These are phyloP conservation scores for Gallinago jamesoni DNA, from an alignment of 2,113 vertebrate genomes.

Conservation along the genomic window DNA sequence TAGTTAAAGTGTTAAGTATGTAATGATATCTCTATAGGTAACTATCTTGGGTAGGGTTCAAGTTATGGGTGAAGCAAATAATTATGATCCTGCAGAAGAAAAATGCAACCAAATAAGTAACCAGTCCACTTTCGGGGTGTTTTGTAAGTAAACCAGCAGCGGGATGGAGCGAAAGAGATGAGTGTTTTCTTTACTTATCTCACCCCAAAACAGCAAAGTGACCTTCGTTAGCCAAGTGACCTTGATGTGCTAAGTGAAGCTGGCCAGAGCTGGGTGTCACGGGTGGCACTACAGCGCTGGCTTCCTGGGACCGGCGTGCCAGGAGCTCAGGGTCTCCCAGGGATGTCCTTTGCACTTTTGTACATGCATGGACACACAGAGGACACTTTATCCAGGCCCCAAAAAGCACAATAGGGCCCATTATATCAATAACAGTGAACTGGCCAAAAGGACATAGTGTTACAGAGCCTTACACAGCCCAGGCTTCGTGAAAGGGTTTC, in stretches of 20 bases:
- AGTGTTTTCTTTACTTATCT: neutral
- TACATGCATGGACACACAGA: neutral
- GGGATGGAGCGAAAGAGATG: neutral
- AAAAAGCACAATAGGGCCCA: neutral
- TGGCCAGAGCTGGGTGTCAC: neutral
- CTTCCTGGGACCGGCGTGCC: neutral
- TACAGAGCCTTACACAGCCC: neutral
- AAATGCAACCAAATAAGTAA: neutral
- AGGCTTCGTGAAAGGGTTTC: slow-evolving; percentile 23
- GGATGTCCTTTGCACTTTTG: neutral
- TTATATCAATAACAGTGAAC: neutral
- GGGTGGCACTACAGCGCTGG: fast-evolving
- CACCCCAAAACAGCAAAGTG: neutral
- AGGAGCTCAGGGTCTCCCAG: neutral
- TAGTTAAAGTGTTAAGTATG: slow-evolving; percentile 28
- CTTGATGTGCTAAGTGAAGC: neutral
- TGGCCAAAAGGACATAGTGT: neutral
- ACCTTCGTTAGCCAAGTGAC: neutral
- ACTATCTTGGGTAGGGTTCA: fast-evolving
- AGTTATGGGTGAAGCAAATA: neutral
- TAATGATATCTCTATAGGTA: neutral
- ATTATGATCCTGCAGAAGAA: neutral
- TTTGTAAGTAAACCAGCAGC: neutral
- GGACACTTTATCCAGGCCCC: neutral
- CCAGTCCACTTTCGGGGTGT: neutral